phyloP scores from a whole-genome alignment of 2,797 vertebrate species.

The Neosalanx taihuensis region DNA sequence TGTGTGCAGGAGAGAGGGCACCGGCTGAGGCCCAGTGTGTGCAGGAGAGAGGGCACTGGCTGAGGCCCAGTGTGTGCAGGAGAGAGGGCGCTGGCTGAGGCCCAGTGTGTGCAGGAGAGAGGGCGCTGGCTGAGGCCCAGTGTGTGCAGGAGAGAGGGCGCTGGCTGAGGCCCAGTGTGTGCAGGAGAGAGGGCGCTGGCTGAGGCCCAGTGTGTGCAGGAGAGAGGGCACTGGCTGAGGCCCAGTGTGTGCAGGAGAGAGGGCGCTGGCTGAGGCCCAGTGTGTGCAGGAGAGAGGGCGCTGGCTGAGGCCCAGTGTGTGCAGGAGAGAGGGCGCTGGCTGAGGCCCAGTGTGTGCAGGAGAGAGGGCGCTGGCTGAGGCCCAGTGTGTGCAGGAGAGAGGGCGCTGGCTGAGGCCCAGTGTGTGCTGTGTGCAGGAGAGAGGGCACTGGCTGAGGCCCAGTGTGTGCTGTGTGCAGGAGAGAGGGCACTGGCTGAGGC shows the following conservation, averaged over 20 bases:
- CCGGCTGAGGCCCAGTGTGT: neutral
- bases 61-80: neutral
- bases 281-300: neutral
- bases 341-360: neutral
- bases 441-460: neutral
- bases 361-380: neutral
- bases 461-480: conserved; percentile 3
- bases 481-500: neutral
- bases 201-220: neutral
- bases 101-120: neutral
- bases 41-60: neutral
- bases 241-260: neutral
- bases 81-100: neutral
- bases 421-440: conserved; percentile 1
- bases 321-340: neutral
- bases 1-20: neutral
- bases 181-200: neutral
- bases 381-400: neutral
- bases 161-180: neutral
- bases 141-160: neutral
- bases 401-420: neutral
- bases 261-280: neutral
- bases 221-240: neutral
- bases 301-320: neutral
- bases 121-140: neutral